Conservation (phyloP, 2,888 invertebrate genomes). For the Hipparchia sbordonii region DNA sequence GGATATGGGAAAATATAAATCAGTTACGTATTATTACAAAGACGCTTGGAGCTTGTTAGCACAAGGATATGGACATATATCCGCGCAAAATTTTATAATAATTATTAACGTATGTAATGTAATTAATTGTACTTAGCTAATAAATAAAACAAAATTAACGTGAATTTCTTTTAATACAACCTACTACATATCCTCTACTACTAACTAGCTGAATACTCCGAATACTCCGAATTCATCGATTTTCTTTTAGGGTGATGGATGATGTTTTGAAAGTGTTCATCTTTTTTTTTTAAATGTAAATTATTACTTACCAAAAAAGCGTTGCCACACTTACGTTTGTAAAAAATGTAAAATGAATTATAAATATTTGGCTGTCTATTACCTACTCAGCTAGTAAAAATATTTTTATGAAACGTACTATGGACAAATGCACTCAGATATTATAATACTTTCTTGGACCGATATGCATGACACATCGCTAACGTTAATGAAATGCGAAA, state of each 20-base stretch:
- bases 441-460: background rate
- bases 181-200: background rate
- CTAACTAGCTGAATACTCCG: no score
- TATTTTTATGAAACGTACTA: no score
- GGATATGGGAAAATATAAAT: conserved; percentile 23
- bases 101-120: conserved; percentile 4
- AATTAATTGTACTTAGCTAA: no score
- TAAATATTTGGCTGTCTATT: no score
- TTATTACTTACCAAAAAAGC: no score
- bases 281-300: no score
- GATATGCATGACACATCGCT: background rate
- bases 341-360: no score
- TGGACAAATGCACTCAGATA: background rate
- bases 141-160: background rate
- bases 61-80: conserved; percentile 11
- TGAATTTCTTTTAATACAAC: background rate
- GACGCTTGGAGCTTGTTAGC: background rate
- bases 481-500: conserved; percentile 2
- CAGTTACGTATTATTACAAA: conserved; percentile 14
- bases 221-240: no score
- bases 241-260: no score
- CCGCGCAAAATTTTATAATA: conserved; percentile 11
- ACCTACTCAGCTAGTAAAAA: no score
- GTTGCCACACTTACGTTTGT: no score
- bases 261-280: no score